Percentiles rank a stretch among this genome's conserved stretches.
These are phyloP conservation scores for Netelia melanura DNA, from an alignment of 2,888 invertebrate genomes.

Conservation along the genomic window DNA sequence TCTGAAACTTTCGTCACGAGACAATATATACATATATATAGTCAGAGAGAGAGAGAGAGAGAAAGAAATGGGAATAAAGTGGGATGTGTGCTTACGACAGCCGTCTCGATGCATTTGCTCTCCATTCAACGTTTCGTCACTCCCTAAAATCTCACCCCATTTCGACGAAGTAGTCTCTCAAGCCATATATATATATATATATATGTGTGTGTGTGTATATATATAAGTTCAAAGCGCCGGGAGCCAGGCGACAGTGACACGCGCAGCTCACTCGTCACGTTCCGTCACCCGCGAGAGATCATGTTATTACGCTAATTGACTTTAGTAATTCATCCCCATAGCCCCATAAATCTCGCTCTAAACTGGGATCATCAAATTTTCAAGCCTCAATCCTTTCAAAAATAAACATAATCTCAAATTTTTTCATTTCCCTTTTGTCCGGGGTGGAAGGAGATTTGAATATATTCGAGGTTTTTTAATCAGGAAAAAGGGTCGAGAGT, in stretches of 20 bases:
- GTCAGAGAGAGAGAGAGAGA: neutral
- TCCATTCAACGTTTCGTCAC: conserved; percentile 59
- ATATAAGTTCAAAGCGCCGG: neutral
- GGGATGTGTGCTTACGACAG: conserved; percentile 26
- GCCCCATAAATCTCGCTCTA: neutral
- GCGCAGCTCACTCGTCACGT: conserved; percentile 42
- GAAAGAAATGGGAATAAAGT: conserved; percentile 50
- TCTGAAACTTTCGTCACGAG: conserved; percentile 17
- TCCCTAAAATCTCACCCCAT: conserved; percentile 55
- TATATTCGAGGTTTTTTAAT: too few relatives aligned
- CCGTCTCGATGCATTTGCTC: conserved; percentile 56
- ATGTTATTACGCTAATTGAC: conserved; percentile 56
- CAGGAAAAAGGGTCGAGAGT: too few relatives aligned
- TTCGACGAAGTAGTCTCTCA: conserved; percentile 30
- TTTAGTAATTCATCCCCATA: conserved; percentile 39
- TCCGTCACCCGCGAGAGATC: conserved; percentile 16
- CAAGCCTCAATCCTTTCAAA: neutral
- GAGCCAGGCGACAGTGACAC: conserved; percentile 45
- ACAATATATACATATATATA: neutral
- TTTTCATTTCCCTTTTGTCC: too few relatives aligned
- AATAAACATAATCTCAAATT: neutral
- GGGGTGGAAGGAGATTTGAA: too few relatives aligned
- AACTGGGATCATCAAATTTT: conserved; percentile 7
- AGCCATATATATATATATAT: conserved; percentile 19
- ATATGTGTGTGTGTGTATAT: neutral